phyloP scores from a whole-genome alignment of 2,797 vertebrate genomes.

The Muscicapa striata region DNA sequence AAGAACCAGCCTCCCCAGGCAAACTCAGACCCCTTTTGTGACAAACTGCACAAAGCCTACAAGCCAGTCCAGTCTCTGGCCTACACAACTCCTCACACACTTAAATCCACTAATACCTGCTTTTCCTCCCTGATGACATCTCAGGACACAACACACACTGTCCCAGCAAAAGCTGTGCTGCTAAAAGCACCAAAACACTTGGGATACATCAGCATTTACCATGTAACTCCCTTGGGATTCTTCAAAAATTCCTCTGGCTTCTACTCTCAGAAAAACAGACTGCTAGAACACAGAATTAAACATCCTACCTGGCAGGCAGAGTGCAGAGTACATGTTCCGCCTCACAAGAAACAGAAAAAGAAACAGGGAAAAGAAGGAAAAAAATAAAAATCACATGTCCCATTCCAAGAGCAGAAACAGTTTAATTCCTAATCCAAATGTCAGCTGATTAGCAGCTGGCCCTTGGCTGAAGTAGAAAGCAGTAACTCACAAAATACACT shows the following conservation, averaged over 20 bases:
- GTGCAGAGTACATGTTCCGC: not conserved
- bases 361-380: not conserved
- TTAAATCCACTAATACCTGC: not conserved
- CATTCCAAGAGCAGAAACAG: not conserved
- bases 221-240: not conserved
- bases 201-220: not conserved
- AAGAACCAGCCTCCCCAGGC: not conserved
- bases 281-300: not conserved
- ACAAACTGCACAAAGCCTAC: not conserved
- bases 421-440: constrained; percentile 37
- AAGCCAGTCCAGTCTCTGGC: not conserved
- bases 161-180: not conserved
- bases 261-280: not conserved
- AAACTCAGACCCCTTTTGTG: not conserved
- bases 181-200: not conserved
- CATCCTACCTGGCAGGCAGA: not conserved
- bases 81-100: not conserved
- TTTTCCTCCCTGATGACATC: not conserved
- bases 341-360: not conserved
- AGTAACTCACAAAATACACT: not conserved
- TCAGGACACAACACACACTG: not conserved
- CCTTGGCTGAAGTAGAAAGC: not conserved
- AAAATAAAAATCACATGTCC: not conserved
- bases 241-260: not conserved
- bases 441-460: constrained; percentile 3